These are phyloP conservation scores for Hydractinia symbiolongicarpus DNA, from an alignment of 30 jellyfish, hydroid and myxozoan genomes.

Conservation along the genomic window DNA sequence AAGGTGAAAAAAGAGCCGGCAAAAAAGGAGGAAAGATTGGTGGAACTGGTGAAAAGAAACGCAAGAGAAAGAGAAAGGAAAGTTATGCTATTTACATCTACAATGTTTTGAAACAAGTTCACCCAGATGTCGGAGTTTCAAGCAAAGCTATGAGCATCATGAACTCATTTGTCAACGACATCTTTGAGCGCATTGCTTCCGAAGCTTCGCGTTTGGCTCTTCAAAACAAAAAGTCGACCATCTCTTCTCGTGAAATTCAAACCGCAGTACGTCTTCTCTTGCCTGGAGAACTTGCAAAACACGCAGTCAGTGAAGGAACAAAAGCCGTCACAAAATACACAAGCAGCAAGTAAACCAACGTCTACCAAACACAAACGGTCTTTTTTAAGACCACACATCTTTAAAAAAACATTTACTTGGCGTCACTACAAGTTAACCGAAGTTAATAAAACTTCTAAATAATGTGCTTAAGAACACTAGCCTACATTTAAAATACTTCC, in stretches of 20 bases:
- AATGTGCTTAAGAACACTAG: no score
- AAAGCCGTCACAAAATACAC: constrained; percentile 97
- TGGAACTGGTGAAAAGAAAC: not conserved
- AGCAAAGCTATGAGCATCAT: constrained; percentile 96
- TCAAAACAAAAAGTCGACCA: constrained; percentile 81
- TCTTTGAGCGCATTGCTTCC: constrained; percentile 93
- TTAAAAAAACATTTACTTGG: constrained; percentile 8
- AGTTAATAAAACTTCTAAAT: no score
- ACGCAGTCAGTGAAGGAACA: constrained; percentile 96
- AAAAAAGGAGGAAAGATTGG: constrained; percentile 11
- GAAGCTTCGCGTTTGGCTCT: constrained; percentile 92
- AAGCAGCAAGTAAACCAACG: constrained; percentile 47
- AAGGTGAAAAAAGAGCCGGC: not conserved
- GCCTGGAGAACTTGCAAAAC: constrained; percentile 95
- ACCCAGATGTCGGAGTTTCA: constrained; percentile 90
- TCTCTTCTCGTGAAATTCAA: constrained; percentile 86
- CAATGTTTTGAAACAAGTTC: constrained; percentile 95
- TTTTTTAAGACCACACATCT: not conserved
- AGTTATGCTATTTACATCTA: constrained; percentile 78
- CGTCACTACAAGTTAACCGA: no score
- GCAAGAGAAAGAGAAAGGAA: constrained; percentile 54
- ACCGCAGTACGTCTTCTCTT: constrained; percentile 86
- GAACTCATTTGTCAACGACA: constrained; percentile 93
- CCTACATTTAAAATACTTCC: no score
- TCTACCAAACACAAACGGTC: not conserved